phyloP scores from a whole-genome alignment of 53 echinoderm and acorn worm species.

The Zoroaster sp. region DNA sequence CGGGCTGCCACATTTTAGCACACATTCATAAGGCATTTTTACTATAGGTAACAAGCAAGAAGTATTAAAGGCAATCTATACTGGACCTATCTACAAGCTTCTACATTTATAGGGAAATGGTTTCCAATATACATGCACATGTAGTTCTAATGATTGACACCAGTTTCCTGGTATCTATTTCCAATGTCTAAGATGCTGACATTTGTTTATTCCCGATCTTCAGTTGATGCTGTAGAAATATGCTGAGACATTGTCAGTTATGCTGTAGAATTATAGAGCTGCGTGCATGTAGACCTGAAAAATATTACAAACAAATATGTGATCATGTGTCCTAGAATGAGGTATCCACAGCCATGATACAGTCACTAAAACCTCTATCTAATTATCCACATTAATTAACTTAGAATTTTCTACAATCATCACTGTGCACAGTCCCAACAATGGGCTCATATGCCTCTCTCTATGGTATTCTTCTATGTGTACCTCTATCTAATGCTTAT shows the following conservation, averaged over 20 bases:
- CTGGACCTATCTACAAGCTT: neutral
- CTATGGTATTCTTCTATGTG: too few relatives aligned
- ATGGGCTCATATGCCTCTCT: too few relatives aligned
- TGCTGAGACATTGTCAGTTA: too few relatives aligned
- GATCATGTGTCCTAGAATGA: neutral
- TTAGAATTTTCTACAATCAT: too few relatives aligned
- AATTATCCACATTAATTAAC: too few relatives aligned
- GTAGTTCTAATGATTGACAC: too few relatives aligned
- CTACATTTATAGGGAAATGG: neutral
- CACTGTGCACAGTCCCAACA: too few relatives aligned
- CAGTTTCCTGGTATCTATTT: neutral
- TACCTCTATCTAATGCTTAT: too few relatives aligned
- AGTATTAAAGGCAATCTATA: neutral
- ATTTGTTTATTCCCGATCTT: neutral
- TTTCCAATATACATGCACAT: too few relatives aligned
- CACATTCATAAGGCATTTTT: neutral
- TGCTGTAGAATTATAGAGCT: too few relatives aligned
- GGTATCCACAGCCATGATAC: neutral
- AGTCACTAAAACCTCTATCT: too few relatives aligned
- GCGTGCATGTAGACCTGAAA: neutral
- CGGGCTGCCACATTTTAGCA: constrained; percentile 4
- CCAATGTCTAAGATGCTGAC: neutral
- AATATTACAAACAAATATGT: neutral
- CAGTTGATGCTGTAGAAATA: neutral
- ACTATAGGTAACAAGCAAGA: neutral